A percentile compares a stretch with the other conserved stretches of the same genome.
These are phyloP conservation scores for Sternarchorhynchus goeldii DNA, from an alignment of 2,797 vertebrate species.

Conservation along the genomic window DNA sequence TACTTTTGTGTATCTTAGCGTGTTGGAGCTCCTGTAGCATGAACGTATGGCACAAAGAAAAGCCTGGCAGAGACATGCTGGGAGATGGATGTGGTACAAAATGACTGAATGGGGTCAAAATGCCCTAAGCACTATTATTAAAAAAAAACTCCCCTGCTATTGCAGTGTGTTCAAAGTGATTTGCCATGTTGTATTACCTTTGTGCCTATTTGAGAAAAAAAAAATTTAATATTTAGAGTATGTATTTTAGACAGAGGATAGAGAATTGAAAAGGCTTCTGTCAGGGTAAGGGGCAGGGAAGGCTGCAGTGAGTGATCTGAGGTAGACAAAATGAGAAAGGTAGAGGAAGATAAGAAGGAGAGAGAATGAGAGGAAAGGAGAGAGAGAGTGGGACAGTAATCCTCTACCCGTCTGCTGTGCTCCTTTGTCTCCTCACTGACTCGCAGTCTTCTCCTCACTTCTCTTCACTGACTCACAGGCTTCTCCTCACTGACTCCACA, in stretches of 20 bases:
- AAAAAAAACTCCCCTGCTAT: too few species aligned
- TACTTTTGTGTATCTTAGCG: background rate
- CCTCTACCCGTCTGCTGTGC: constrained; percentile 76
- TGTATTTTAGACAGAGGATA: background rate
- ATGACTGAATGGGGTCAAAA: too few species aligned
- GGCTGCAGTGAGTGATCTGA: background rate
- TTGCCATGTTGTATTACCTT: too few species aligned
- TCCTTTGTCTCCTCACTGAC: constrained; percentile 38
- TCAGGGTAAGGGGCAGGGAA: constrained; percentile 11
- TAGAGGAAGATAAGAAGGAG: constrained; percentile 53
- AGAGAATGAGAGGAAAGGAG: constrained; percentile 59
- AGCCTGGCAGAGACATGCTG: too few species aligned
- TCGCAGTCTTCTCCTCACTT: constrained; percentile 46
- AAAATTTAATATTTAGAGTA: background rate
- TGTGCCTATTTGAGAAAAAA: too few species aligned
- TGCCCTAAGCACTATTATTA: too few species aligned
- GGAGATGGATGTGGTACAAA: too few species aligned
- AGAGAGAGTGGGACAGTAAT: constrained; percentile 71
- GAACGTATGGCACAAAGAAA: too few species aligned
- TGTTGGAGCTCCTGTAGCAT: too few species aligned
- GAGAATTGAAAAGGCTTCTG: background rate
- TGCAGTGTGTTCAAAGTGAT: too few species aligned
- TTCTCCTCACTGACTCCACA: constrained; percentile 50
- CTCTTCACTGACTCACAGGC: constrained; percentile 33
- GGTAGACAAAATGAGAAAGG: constrained; percentile 35